Conservation (phyloP, 2,797 vertebrate genomes). For the Iguana delicatissima region DNA sequence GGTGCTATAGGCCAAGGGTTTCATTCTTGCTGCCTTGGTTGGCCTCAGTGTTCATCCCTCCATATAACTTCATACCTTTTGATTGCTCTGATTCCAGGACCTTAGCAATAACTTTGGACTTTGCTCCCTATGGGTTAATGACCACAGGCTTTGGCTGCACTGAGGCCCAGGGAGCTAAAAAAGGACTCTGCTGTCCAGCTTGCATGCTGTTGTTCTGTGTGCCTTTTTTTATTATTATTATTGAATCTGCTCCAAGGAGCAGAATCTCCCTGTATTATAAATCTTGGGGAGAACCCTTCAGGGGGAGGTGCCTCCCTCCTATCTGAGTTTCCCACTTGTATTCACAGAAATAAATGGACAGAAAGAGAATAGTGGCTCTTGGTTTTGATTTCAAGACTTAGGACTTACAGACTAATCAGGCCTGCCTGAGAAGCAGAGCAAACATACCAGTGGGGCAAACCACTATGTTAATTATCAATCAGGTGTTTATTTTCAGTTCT, state of each 20-base stretch:
- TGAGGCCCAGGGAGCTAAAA: constrained; percentile 41
- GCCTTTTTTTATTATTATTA: constrained; percentile 31
- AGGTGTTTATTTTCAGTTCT: constrained; percentile 28
- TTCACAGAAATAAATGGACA: constrained; percentile 44
- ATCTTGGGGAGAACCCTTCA: constrained; percentile 19
- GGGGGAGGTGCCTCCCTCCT: not conserved
- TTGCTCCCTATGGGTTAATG: constrained; percentile 41
- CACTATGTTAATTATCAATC: not conserved
- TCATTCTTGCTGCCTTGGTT: constrained; percentile 19
- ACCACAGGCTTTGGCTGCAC: constrained; percentile 37
- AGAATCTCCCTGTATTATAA: constrained; percentile 30
- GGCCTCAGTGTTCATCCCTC: constrained; percentile 30
- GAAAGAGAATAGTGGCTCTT: constrained; percentile 35
- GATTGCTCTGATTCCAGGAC: constrained; percentile 32
- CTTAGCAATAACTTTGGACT: constrained; percentile 45
- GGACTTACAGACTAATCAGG: not conserved
- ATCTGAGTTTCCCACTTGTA: constrained; percentile 34
- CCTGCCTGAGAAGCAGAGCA: not conserved
- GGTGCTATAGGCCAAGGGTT: constrained; percentile 32
- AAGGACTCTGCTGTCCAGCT: constrained; percentile 22
- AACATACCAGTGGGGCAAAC: not conserved
- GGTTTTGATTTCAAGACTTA: constrained; percentile 39
- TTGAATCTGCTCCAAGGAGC: constrained; percentile 24
- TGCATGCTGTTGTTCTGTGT: constrained; percentile 45
- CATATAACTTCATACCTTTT: constrained; percentile 16